phyloP scores from a whole-genome alignment of 2,797 vertebrate species.

The Mormyrus hasselquistii region DNA sequence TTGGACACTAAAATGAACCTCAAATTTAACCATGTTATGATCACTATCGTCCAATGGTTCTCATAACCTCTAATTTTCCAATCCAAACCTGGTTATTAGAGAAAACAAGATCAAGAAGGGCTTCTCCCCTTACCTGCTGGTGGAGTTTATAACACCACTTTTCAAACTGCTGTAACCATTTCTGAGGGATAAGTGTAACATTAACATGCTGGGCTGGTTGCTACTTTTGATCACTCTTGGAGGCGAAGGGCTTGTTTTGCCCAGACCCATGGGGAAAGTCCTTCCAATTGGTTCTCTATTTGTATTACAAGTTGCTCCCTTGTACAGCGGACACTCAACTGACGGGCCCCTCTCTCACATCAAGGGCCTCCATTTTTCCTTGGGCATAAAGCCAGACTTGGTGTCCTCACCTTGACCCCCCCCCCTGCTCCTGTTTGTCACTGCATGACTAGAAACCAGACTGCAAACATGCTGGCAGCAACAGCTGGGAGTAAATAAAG shows the following conservation, averaged over 20 bases:
- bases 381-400: not conserved
- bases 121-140: not conserved
- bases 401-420: constrained; percentile 11
- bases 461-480: not conserved
- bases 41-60: too few relatives aligned
- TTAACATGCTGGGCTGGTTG: not conserved
- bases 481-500: not conserved
- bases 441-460: constrained; percentile 13
- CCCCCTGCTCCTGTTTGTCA: not conserved
- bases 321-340: not conserved
- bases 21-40: too few relatives aligned
- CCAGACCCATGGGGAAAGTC: not conserved
- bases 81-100: too few relatives aligned
- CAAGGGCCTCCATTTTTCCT: not conserved
- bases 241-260: not conserved
- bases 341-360: not conserved
- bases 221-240: not conserved
- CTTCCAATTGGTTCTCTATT: not conserved
- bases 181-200: not conserved
- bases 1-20: too few relatives aligned
- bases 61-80: too few relatives aligned
- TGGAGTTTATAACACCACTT: not conserved
- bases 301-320: not conserved
- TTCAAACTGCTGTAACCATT: not conserved
- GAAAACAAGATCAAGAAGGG: too few relatives aligned